These are phyloP conservation scores for Leucoma salicis DNA, from an alignment of 2,888 invertebrate species.

Conservation along the genomic window DNA sequence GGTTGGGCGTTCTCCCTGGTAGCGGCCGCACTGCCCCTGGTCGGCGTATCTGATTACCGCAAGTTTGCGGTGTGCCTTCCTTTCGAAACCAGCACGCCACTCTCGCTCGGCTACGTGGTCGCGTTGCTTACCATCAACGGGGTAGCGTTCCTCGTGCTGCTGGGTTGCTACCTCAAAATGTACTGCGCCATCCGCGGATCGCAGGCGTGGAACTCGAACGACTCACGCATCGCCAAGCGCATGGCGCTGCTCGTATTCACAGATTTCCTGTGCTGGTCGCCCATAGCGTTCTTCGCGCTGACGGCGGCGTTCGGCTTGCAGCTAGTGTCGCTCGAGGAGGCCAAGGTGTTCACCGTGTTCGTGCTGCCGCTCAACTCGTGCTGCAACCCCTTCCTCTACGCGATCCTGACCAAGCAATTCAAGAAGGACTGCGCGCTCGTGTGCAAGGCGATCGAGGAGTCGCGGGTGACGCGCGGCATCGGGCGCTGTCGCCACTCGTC, in stretches of 20 bases:
- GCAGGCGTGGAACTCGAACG: conserved; percentile 98
- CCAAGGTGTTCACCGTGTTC: conserved; percentile 97
- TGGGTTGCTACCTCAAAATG: conserved; percentile 98
- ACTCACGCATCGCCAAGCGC: conserved; percentile 96
- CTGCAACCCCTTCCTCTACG: conserved; percentile 98
- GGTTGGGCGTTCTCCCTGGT: conserved; percentile 96
- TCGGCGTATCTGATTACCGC: conserved; percentile 96
- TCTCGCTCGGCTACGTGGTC: conserved; percentile 93
- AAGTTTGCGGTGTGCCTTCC: conserved; percentile 98
- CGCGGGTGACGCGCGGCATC: conserved; percentile 93
- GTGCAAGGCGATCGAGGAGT: conserved; percentile 97
- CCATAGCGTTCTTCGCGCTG: conserved; percentile 96
- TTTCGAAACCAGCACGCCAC: conserved; percentile 91
- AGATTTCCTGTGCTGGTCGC: conserved; percentile 98
- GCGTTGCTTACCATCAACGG: conserved; percentile 96
- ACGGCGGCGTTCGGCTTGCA: conserved; percentile 96
- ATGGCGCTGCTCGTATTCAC: conserved; percentile 99
- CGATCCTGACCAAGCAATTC: conserved; percentile 98
- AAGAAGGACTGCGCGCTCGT: conserved; percentile 98
- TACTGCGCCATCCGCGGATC: conserved; percentile 98
- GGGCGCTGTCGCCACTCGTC: conserved; percentile 93
- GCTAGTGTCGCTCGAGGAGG: conserved; percentile 95
- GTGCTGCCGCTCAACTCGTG: conserved; percentile 97
- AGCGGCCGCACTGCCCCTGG: conserved; percentile 93
- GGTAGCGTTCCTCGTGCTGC: conserved; percentile 95